Conservation (phyloP, 35 echinoderm and acorn worm genomes). For the Chiridota heheva region DNA sequence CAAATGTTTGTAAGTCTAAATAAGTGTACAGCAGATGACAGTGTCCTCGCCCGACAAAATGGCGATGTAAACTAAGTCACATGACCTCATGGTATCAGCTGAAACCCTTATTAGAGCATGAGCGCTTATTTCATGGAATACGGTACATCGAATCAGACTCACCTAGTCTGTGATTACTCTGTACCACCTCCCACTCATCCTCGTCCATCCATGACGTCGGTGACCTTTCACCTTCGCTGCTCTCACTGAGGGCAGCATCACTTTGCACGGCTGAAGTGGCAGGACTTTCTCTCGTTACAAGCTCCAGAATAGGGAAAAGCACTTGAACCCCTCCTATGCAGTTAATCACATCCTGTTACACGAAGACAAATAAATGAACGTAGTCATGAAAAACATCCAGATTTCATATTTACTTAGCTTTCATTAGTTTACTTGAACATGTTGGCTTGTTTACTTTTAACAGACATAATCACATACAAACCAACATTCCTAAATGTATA, state of each 20-base stretch:
- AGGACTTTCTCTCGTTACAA: constrained; percentile 67
- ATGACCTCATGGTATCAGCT: too few relatives aligned
- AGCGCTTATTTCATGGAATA: too few relatives aligned
- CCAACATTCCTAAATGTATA: constrained; percentile 25
- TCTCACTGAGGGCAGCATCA: background rate
- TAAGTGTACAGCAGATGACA: too few relatives aligned
- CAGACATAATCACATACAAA: background rate
- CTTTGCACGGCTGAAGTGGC: too few relatives aligned
- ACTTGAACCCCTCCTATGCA: constrained; percentile 94
- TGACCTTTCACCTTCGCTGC: background rate
- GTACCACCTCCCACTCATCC: constrained; percentile 71
- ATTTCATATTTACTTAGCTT: too few relatives aligned
- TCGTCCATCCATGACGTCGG: constrained; percentile 8
- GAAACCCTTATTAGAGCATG: too few relatives aligned
- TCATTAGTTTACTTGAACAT: too few relatives aligned
- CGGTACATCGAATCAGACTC: background rate
- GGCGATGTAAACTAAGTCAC: too few relatives aligned
- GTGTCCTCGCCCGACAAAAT: too few relatives aligned
- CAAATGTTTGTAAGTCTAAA: too few relatives aligned
- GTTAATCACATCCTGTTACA: constrained; percentile 90
- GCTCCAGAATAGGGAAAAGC: constrained; percentile 89
- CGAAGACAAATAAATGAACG: background rate
- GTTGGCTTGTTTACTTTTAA: too few relatives aligned
- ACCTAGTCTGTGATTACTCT: constrained; percentile 34
- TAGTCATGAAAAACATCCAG: too few relatives aligned